These are phyloP conservation scores for Ammospiza nelsoni DNA, from an alignment of 2,113 vertebrate species.

Conservation along the genomic window DNA sequence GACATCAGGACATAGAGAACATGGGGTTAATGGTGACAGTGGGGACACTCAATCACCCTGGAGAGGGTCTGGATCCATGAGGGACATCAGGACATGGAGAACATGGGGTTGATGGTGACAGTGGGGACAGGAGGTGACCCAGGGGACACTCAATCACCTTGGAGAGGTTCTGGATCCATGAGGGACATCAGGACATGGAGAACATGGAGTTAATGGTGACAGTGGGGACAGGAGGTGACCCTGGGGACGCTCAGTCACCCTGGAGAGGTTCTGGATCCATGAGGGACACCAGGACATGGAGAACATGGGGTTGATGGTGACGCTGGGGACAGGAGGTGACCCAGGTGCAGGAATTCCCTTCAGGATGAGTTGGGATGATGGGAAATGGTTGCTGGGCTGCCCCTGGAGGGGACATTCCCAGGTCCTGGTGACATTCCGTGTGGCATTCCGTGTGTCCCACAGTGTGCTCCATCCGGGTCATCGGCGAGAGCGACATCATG, in stretches of 20 bases:
- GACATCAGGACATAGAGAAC: no score
- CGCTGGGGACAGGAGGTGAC: not conserved
- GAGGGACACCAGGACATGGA: not conserved
- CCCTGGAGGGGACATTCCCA: not conserved
- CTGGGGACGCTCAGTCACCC: no score
- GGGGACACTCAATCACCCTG: no score
- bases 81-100: no score
- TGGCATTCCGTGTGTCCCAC: not conserved
- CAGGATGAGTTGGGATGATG: fast-evolving
- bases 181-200: not conserved
- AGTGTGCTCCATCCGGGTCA: constrained; percentile 95
- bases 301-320: not conserved
- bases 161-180: not conserved
- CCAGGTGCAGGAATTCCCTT: not conserved
- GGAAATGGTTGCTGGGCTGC: not conserved
- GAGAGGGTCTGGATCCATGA: no score
- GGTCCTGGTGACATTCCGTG: not conserved
- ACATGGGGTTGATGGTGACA: no score
- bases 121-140: no score
- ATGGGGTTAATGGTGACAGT: no score
- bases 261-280: not conserved
- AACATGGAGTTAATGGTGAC: not conserved
- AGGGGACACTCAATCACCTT: not conserved
- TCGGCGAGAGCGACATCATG: constrained; percentile 98
- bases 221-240: no score